Evolutionary conservation across 2,888 invertebrate species (phyloP).

Genomic region (Physocephala rufipes): DNA sequence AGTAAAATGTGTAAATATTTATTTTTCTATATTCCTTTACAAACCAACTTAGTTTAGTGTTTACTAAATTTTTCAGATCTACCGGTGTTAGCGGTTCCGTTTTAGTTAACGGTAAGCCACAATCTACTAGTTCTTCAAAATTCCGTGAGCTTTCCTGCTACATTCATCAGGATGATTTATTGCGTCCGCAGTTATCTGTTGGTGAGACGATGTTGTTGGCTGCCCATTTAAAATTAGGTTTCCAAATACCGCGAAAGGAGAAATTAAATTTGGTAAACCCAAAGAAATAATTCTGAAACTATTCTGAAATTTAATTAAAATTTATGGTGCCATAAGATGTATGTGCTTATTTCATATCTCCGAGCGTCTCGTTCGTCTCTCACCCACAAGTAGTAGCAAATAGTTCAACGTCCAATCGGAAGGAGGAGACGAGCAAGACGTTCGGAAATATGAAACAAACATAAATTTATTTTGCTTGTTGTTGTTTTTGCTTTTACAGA

Average conservation of each 20-base stretch:
- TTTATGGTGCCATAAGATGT: not conserved
- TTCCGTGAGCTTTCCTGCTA: constrained; percentile 81
- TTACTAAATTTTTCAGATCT: constrained; percentile 66
- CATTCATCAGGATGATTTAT: constrained; percentile 84
- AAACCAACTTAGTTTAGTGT: too few species aligned
- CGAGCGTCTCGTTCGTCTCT: too few species aligned
- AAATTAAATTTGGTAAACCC: constrained; percentile 75
- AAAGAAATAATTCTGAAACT: not conserved
- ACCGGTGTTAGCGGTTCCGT: constrained; percentile 78
- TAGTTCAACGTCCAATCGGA: too few species aligned
- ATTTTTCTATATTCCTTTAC: constrained; percentile 30
- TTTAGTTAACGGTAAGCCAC: constrained; percentile 74
- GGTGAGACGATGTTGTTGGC: constrained; percentile 85
- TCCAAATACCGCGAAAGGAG: constrained; percentile 72
- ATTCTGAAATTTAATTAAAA: not conserved
- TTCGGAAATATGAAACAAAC: too few species aligned
- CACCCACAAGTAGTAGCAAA: too few species aligned
- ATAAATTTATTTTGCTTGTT: too few species aligned
- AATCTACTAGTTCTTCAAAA: constrained; percentile 71
- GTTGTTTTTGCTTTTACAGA: constrained; percentile 66
- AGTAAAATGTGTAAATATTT: constrained; percentile 54
- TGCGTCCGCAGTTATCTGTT: constrained; percentile 79
- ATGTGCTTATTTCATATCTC: too few species aligned
- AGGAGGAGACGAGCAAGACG: too few species aligned
- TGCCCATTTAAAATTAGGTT: constrained; percentile 83